Conservation (phyloP, 2,888 invertebrate genomes). For the Microctonus aethiopoides region DNA sequence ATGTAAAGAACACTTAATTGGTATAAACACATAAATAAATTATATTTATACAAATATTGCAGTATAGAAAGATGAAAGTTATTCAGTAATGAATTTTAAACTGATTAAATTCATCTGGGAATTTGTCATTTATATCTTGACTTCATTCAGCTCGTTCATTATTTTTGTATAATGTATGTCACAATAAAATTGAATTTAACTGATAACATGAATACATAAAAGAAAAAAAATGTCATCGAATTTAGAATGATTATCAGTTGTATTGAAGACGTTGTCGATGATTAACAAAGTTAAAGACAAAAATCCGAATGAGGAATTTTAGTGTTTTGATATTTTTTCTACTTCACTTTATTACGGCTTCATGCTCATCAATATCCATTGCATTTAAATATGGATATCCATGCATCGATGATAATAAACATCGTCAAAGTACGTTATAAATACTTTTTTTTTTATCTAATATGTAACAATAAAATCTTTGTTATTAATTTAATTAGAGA, state of each 20-base stretch:
- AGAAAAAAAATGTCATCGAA: background rate
- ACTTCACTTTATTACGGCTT: slow-evolving; percentile 22
- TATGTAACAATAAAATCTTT: background rate
- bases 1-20: background rate
- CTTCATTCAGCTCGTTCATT: too few species aligned
- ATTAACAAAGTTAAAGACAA: background rate
- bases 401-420: slow-evolving; percentile 29
- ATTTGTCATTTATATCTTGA: background rate
- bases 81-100: background rate
- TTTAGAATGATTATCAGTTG: background rate
- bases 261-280: background rate
- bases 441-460: background rate
- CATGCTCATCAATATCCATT: slow-evolving; percentile 30
- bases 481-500: background rate
- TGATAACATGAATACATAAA: background rate
- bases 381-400: slow-evolving; percentile 34
- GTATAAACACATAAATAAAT: background rate
- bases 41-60: background rate
- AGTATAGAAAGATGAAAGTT: background rate
- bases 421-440: slow-evolving; percentile 34
- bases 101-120: background rate
- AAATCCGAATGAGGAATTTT: slow-evolving; percentile 24
- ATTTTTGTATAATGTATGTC: background rate
- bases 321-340: slow-evolving; percentile 29
- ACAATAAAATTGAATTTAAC: background rate